Evolutionary conservation across 1,140 invertebrate species (phyloP).

Genomic region (Drosophila micromelanica): DNA sequence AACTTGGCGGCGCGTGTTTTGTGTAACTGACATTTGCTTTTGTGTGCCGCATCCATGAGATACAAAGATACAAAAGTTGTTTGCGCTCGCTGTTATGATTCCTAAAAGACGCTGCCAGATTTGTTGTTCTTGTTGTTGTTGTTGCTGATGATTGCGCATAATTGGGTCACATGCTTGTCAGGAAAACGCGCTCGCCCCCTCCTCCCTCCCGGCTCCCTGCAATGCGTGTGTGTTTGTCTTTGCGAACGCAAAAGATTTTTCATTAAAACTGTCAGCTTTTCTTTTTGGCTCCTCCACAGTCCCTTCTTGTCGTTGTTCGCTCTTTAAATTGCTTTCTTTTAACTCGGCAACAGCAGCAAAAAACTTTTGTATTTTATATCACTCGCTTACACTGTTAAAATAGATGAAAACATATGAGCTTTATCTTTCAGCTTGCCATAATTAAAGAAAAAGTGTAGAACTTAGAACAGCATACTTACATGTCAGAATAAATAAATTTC

Average conservation of each 20-base stretch:
- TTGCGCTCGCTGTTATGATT: constrained; percentile 54
- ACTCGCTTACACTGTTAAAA: constrained; percentile 30
- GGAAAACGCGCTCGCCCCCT: constrained; percentile 43
- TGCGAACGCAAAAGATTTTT: constrained; percentile 61
- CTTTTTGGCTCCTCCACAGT: constrained; percentile 29
- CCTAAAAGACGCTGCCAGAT: constrained; percentile 36
- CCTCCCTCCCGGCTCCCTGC: constrained; percentile 3
- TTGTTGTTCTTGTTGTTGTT: constrained; percentile 36
- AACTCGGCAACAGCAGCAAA: constrained; percentile 44
- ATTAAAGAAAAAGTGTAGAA: no score
- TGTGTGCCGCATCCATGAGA: constrained; percentile 44
- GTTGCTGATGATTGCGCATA: constrained; percentile 65
- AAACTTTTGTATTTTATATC: constrained; percentile 34
- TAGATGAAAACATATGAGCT: background rate
- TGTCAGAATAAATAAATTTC: background rate
- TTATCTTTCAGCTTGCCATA: background rate
- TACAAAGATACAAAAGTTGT: constrained; percentile 61
- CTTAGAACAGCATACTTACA: no score
- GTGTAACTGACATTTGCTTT: constrained; percentile 74
- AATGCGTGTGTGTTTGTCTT: constrained; percentile 15
- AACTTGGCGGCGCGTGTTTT: constrained; percentile 55
- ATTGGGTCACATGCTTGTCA: constrained; percentile 82
- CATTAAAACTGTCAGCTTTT: constrained; percentile 75
- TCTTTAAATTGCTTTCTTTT: constrained; percentile 63
- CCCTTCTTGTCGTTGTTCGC: background rate